Base-by-base conservation (phyloP, 2,113 vertebrate species). In the Gavia stellata region DNA sequence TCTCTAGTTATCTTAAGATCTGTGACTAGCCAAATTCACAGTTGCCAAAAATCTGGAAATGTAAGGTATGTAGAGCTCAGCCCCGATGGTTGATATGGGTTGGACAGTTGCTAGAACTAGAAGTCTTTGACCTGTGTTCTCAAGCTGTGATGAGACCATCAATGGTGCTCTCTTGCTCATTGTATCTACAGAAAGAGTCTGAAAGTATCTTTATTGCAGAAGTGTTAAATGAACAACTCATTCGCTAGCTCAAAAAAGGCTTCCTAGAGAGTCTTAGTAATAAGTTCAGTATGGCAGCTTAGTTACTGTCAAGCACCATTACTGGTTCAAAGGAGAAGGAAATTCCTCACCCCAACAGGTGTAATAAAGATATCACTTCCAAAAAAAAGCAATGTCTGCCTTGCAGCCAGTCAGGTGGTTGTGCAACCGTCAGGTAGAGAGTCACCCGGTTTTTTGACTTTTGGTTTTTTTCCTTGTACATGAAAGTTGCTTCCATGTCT, bases 391-490 rank as follows among this genome's bases (percentile, higher is more conserved):
- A 34, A 66, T 3, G 1, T 62, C 28, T 44, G 8, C 61, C 33
- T 56, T 56, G 28, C 7, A 65, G 20, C 14, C 7, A 59, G 55
- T 53, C 8, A 11, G 3, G 4, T 38, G 24, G 15, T 23, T 74
- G 38, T 80, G 20, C 23, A 86, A 8, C 16, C 9, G 21, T 20
- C 17, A 40, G 18, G 5, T 11, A 21, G 15, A 58, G 19, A 49
- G 9, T 4, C 24, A 80, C 4, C 5, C 11, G 31, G 3, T 8
- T 0, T 36, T 55, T 62, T 23, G 25, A 6, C 1, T 56, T 44
- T 34, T 50, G 8, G 8, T n/a, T 26, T 67, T 59, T 31, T 26
- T 0, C 17, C 16, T 55, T 38, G 12, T 50, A 42, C 7, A 7
- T 50, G 33, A 34, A 75, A 56, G 14, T 38, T 33, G 8, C 19